These are phyloP conservation scores for Melanophora roralis DNA, from an alignment of 2,888 invertebrate species.

Conservation along the genomic window DNA sequence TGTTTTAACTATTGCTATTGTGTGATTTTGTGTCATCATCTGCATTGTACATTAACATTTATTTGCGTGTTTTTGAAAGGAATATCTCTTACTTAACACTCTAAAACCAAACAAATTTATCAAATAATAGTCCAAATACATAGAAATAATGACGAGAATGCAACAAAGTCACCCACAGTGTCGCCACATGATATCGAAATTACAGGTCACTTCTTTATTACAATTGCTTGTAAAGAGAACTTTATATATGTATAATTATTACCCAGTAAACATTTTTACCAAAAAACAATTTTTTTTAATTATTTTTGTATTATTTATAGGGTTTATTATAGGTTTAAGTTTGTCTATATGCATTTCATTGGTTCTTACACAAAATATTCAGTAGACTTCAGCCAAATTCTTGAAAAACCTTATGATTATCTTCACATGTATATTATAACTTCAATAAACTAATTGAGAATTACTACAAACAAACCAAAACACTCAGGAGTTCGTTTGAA, in stretches of 20 bases:
- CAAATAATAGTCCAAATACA: conserved; percentile 10
- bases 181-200: conserved; percentile 31
- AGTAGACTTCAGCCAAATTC: too few relatives aligned
- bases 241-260: too few relatives aligned
- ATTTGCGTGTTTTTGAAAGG: not conserved
- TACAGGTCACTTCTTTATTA: conserved; percentile 24
- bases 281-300: not conserved
- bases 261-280: not conserved
- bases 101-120: conserved; percentile 27
- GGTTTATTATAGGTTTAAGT: too few relatives aligned
- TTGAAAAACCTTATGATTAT: too few relatives aligned
- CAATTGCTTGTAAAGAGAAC: not conserved
- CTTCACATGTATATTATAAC: too few relatives aligned
- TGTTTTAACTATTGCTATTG: not conserved
- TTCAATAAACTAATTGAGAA: too few relatives aligned
- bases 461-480: too few relatives aligned
- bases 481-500: too few relatives aligned
- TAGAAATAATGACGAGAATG: not conserved
- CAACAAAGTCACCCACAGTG: conserved; percentile 33
- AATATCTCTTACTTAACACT: not conserved
- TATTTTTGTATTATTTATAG: not conserved
- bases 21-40: not conserved
- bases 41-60: too few relatives aligned
- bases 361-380: too few relatives aligned
- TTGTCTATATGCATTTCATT: too few relatives aligned